A percentile compares a stretch with the other conserved stretches of the same genome.
These are phyloP conservation scores for Dolichopus griseipennis DNA, from an alignment of 2,888 invertebrate genomes.

Conservation along the genomic window DNA sequence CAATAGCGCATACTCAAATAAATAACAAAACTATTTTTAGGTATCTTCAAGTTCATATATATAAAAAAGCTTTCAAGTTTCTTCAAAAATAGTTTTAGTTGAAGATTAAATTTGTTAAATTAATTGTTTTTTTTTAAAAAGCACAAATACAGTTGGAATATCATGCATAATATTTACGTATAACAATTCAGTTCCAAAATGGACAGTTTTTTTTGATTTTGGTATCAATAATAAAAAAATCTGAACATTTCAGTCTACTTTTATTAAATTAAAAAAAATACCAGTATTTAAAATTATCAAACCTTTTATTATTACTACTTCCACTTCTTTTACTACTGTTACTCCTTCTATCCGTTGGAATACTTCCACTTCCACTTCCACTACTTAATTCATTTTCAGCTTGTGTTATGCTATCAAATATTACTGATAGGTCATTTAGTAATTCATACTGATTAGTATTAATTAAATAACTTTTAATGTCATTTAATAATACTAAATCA, in stretches of 20 bases:
- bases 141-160: too few species aligned
- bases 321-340: background rate
- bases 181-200: too few species aligned
- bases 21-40: background rate
- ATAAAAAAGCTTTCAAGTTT: background rate
- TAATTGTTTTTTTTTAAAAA: too few species aligned
- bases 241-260: too few species aligned
- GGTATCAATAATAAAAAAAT: too few species aligned
- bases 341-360: background rate
- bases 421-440: slow-evolving; percentile 41
- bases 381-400: slow-evolving; percentile 26
- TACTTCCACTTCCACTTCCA: background rate
- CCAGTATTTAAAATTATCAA: background rate
- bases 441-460: slow-evolving; percentile 39
- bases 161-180: too few species aligned
- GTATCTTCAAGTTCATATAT: background rate
- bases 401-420: slow-evolving; percentile 41
- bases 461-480: slow-evolving; percentile 38
- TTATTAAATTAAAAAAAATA: too few species aligned
- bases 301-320: slow-evolving; percentile 1
- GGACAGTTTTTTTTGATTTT: too few species aligned
- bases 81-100: background rate
- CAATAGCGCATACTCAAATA: slow-evolving; percentile 18
- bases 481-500: slow-evolving; percentile 35
- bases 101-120: too few species aligned